Percentiles rank a stretch among this genome's conserved stretches.
Conservation (phyloP, 2,113 vertebrate species). For the Pseudopodoces humilis region DNA sequence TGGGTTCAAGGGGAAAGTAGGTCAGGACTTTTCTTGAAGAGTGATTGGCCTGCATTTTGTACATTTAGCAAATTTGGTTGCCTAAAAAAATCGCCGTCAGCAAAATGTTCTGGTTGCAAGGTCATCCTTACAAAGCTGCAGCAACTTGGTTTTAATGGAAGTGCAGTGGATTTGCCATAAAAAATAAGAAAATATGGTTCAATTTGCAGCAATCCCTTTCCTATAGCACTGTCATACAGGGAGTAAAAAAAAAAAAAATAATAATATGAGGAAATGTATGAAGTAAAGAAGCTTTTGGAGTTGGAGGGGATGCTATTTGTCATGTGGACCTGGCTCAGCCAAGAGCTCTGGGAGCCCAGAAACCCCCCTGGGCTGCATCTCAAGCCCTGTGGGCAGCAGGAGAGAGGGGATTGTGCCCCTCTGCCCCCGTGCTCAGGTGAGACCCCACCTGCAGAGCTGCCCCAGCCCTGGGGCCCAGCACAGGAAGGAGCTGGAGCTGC, state of each 20-base stretch:
- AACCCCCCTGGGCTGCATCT: neutral
- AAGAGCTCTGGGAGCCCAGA: neutral
- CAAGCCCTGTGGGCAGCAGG: neutral
- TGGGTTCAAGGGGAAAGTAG: slow-evolving; percentile 63
- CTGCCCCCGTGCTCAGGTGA: neutral
- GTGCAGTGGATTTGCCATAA: neutral
- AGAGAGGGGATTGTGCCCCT: neutral
- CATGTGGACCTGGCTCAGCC: neutral
- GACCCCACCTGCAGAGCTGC: neutral
- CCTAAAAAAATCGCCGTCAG: slow-evolving; percentile 49
- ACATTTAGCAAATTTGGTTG: slow-evolving; percentile 59
- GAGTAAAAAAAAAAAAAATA: neutral
- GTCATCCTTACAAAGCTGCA: neutral
- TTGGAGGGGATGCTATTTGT: neutral
- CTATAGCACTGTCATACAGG: neutral
- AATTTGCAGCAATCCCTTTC: neutral
- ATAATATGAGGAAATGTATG: neutral
- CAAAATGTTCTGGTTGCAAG: slow-evolving; percentile 37
- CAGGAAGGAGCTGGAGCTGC: neutral
- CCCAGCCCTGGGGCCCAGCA: neutral
- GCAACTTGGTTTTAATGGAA: neutral
- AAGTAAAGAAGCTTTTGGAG: neutral
- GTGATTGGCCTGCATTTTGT: slow-evolving; percentile 50
- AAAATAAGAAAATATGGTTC: neutral
- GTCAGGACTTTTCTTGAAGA: slow-evolving; percentile 52